phyloP scores from a whole-genome alignment of 2,113 vertebrate species.

The Tamias sibiricus region DNA sequence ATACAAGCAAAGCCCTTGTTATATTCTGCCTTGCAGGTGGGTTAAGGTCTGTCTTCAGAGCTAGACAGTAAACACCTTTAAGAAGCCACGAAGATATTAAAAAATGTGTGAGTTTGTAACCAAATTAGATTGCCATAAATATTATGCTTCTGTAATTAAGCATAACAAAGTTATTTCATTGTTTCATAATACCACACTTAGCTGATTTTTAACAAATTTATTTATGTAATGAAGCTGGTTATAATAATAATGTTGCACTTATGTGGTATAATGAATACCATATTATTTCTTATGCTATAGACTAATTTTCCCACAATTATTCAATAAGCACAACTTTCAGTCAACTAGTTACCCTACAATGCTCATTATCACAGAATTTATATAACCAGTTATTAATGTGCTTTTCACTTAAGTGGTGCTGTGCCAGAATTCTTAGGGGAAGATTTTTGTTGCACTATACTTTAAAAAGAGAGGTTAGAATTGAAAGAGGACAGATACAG shows the following conservation, averaged over 20 bases:
- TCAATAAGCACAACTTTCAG: neutral
- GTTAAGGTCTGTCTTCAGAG: neutral
- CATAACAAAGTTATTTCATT: constrained; percentile 67
- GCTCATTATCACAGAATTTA: neutral
- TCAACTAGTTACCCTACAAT: neutral
- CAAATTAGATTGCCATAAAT: neutral
- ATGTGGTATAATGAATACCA: neutral
- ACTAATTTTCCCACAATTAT: neutral
- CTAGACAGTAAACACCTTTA: neutral
- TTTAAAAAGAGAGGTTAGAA: neutral
- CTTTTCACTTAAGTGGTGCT: neutral
- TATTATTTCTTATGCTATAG: constrained; percentile 6
- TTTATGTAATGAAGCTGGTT: constrained; percentile 52
- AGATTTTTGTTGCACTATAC: neutral
- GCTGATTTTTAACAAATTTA: constrained; percentile 55
- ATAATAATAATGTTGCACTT: neutral
- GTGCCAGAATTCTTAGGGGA: neutral
- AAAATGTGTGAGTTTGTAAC: neutral
- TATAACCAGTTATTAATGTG: neutral
- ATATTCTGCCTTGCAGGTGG: neutral
- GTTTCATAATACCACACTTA: constrained; percentile 41
- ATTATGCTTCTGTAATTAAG: constrained; percentile 22
- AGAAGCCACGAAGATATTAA: neutral
- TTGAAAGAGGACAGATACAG: constrained; percentile 18
- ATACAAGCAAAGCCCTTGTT: neutral